Conservation (phyloP, 2,888 invertebrate species). For the Lasioglossum morio region DNA sequence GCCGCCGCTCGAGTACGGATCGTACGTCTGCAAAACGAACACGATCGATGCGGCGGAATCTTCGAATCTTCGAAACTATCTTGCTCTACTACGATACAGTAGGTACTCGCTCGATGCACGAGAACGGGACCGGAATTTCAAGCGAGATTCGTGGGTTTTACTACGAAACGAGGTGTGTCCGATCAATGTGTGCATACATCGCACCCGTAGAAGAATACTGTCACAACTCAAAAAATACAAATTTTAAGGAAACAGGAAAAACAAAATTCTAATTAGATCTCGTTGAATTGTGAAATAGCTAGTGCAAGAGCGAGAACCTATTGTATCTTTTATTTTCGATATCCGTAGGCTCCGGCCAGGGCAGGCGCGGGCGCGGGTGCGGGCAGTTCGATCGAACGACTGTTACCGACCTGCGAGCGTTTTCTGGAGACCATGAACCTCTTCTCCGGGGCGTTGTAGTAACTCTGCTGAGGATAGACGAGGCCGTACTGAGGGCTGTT, state of each 20-base stretch:
- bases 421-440: constrained; percentile 81
- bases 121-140: too few species aligned
- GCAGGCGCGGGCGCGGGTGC: not conserved
- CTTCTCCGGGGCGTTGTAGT: constrained; percentile 80
- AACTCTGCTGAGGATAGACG: constrained; percentile 73
- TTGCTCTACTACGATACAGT: not conserved
- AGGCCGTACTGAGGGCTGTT: constrained; percentile 67
- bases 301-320: too few species aligned
- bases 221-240: too few species aligned
- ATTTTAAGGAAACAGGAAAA: too few species aligned
- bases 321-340: not conserved
- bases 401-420: constrained; percentile 77
- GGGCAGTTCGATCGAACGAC: not conserved
- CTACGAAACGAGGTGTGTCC: too few species aligned
- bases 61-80: not conserved
- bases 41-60: not conserved
- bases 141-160: too few species aligned
- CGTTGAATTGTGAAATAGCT: too few species aligned
- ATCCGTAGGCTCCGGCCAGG: not conserved
- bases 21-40: constrained; percentile 74
- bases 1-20: constrained; percentile 74
- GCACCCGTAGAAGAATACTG: too few species aligned
- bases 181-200: too few species aligned
- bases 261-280: too few species aligned
- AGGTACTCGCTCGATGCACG: too few species aligned